Base-by-base conservation (phyloP, 2,113 vertebrate genomes). In the Platichthys stellatus region DNA sequence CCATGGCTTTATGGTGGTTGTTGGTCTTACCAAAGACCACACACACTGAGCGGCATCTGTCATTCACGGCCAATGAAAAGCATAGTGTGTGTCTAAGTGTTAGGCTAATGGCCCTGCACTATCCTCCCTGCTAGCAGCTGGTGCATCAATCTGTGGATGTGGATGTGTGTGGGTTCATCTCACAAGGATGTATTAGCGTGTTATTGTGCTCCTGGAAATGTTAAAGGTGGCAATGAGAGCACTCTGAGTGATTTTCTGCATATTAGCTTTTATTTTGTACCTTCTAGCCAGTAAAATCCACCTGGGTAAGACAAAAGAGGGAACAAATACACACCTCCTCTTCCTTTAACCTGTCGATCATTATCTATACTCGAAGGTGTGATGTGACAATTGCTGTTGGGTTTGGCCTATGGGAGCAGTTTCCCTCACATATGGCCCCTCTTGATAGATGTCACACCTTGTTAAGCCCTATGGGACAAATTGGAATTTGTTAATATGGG, bases 41-140 rank as follows among this genome's bases (percentile, higher is more conserved):
- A 64, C 67, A 62, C 72, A 78, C 17, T 57, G 0, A 71, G 74
- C 24, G 6, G 60, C 78, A 69, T 78, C 47, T 81, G 80, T 87
- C 78, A 78, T 78, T 89, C 83, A 88, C 12, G 49, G 85, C 74
- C 86, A 79, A 80, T 92, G 80, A 91, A 91, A 91, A 77, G 76
- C 87, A 83, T 71, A 78, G 81, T 83, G 78, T 88, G 79, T 84
- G 88, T 91, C 89, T 92, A 88, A 93, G 81, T 84, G 86, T 81
- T 76, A 53, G 66, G 82, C 86, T 89, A 90, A 92, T 87, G 72
- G 83, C 35, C 85, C 79, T 75, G 68, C 35, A 63, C 78, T 80
- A 90, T 75, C 79, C 81, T 78, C 65, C 38, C 68, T 81, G 66
- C 26, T 28, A 71, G 69, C 78, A 79, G 74, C 71, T 61, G 63